These are phyloP conservation scores for Scleropages formosus DNA, from an alignment of 2,797 vertebrate genomes.

Conservation along the genomic window DNA sequence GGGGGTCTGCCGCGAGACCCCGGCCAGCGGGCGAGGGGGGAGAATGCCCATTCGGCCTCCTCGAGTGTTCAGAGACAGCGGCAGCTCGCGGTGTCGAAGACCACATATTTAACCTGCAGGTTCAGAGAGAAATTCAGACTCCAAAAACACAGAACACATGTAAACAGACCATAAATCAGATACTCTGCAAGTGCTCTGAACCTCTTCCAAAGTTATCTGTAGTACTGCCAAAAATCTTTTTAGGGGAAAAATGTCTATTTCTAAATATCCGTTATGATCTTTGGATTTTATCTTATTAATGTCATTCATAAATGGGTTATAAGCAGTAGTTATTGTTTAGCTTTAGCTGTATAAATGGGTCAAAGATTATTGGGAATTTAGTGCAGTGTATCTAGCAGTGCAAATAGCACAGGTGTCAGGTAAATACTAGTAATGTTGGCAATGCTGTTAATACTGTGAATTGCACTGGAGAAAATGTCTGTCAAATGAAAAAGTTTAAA, in stretches of 20 bases:
- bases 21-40: constrained; percentile 36
- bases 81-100: neutral
- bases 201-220: neutral
- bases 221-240: neutral
- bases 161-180: constrained; percentile 17
- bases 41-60: neutral
- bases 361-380: too few relatives aligned
- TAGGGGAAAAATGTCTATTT: neutral
- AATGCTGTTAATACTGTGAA: too few relatives aligned
- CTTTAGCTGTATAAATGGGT: too few relatives aligned
- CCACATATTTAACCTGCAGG: constrained; percentile 20
- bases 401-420: too few relatives aligned
- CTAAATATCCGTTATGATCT: too few relatives aligned
- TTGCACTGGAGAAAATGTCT: too few relatives aligned
- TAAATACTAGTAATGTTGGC: too few relatives aligned
- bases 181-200: neutral
- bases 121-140: constrained; percentile 8
- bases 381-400: too few relatives aligned
- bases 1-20: constrained; percentile 50
- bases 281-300: too few relatives aligned
- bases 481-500: too few relatives aligned
- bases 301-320: too few relatives aligned
- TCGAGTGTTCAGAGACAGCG: neutral
- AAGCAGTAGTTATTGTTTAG: too few relatives aligned
- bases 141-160: neutral